Percentiles rank a stretch among this genome's conserved stretches.
Evolutionary conservation across 2,797 vertebrate species (phyloP).

Genomic region (Chelidonichthys spinosus): DNA sequence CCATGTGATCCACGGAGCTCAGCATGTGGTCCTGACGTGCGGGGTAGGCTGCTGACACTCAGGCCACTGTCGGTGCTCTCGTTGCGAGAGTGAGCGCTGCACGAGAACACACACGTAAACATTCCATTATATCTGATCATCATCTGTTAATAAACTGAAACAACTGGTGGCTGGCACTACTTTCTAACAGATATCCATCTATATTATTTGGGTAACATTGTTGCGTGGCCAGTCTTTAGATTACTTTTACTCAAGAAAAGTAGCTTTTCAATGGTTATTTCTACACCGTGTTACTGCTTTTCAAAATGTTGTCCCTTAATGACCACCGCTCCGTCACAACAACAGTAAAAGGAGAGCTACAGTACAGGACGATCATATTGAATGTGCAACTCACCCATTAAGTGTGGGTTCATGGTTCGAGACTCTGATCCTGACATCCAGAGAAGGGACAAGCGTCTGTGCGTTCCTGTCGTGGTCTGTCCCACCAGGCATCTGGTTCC

Average conservation of each 20-base stretch:
- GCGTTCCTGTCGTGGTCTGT: constrained; percentile 93
- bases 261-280: background rate
- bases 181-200: too few relatives aligned
- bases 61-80: constrained; percentile 96
- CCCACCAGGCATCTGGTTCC: constrained; percentile 89
- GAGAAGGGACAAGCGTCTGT: constrained; percentile 88
- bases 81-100: constrained; percentile 94
- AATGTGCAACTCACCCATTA: constrained; percentile 88
- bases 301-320: background rate
- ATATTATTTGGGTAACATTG: background rate
- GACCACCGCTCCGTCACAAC: background rate
- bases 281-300: background rate
- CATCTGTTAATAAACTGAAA: background rate
- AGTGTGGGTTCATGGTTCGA: constrained; percentile 94
- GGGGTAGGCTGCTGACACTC: constrained; percentile 95
- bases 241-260: background rate
- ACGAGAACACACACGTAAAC: constrained; percentile 37
- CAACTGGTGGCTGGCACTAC: too few relatives aligned
- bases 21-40: constrained; percentile 94
- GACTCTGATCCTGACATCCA: constrained; percentile 92
- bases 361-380: background rate
- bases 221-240: background rate
- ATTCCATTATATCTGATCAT: background rate
- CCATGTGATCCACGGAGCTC: constrained; percentile 96
- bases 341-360: background rate